Conservation (phyloP, 2,888 invertebrate species). For the Frankliniella fusca region DNA sequence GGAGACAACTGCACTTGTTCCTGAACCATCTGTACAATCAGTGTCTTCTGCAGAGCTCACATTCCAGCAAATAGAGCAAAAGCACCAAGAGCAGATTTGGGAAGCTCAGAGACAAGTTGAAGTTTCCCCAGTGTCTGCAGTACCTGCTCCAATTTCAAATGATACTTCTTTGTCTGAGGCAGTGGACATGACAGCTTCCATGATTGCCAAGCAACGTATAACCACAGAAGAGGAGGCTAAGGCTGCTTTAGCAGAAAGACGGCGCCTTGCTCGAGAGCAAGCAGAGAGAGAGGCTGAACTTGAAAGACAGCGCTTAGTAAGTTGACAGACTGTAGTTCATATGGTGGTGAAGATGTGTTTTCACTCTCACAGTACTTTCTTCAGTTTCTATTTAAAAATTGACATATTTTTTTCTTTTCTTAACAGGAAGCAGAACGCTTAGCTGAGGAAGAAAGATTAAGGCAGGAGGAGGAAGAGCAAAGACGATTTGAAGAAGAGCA, state of each 20-base stretch:
- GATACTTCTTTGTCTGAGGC: not conserved
- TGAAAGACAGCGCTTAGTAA: slow-evolving; percentile 62
- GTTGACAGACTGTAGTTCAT: slow-evolving; percentile 35
- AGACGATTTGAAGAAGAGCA: slow-evolving; percentile 76
- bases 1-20: not conserved
- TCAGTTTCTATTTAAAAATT: slow-evolving; percentile 29
- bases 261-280: slow-evolving; percentile 83
- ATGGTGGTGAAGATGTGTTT: slow-evolving; percentile 31
- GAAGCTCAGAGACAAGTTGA: not conserved
- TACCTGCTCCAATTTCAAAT: not conserved
- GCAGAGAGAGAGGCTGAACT: slow-evolving; percentile 85
- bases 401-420: slow-evolving; percentile 27
- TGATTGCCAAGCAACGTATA: slow-evolving; percentile 65
- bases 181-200: slow-evolving; percentile 54
- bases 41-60: not conserved
- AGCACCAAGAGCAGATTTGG: slow-evolving; percentile 9
- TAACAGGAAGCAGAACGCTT: slow-evolving; percentile 65
- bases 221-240: slow-evolving; percentile 91
- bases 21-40: not conserved
- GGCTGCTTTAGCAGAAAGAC: slow-evolving; percentile 84
- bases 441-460: slow-evolving; percentile 65
- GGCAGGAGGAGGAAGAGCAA: slow-evolving; percentile 79
- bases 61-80: slow-evolving; percentile 12
- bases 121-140: not conserved
- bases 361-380: slow-evolving; percentile 33